Base-by-base conservation (phyloP, 1,140 invertebrate genomes). In the Stenopsyche tienmushanensis region DNA sequence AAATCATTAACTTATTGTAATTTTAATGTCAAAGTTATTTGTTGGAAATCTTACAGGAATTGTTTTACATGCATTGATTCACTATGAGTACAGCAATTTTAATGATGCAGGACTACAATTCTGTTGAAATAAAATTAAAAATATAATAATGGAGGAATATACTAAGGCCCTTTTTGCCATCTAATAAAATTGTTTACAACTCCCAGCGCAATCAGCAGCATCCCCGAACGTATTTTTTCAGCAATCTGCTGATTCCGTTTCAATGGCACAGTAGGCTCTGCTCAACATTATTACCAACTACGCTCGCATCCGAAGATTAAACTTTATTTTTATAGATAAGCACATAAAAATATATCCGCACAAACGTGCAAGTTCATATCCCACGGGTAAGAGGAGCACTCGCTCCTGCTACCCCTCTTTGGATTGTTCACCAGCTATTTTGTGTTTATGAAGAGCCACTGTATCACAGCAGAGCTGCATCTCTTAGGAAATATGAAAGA, bases 201-300 rank as follows among this genome's bases (percentile, higher is more conserved):
- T 69, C 67, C 67, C 67, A 69, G 60, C 63, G 60, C 67, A 69
- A 69, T 69, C 67, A 69, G 67, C 59, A 44, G 29, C 67, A 49
- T 69, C 67, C 67, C 67, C 21, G 63, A 69, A 69, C 64, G 67
- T 69, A 69, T 69, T 69, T 69, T 69, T 69, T 68, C 66, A 67
- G 59, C 62, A 68, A 68, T 68, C 66, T 64, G 62, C 66, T 53
- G 54, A 42, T 68, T 64, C 66, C 41, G 39, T 66, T 60, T 21
- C 39, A n/a, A 62, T 24, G 42, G 49, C 49, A 39, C 58, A 45
- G 57, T 52, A 59, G 57, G 25, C 34, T 25, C 42, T 10, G 47
- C 49, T 66, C 64, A 57, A 57, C 62, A 67, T 67, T 67, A 67
- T 64, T 67, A 67, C 66, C 41, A 59, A 67, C 59, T 67, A 57